Evolutionary conservation across 1,140 invertebrate species (phyloP).

Genomic region (Acromyrmex charruanus): DNA sequence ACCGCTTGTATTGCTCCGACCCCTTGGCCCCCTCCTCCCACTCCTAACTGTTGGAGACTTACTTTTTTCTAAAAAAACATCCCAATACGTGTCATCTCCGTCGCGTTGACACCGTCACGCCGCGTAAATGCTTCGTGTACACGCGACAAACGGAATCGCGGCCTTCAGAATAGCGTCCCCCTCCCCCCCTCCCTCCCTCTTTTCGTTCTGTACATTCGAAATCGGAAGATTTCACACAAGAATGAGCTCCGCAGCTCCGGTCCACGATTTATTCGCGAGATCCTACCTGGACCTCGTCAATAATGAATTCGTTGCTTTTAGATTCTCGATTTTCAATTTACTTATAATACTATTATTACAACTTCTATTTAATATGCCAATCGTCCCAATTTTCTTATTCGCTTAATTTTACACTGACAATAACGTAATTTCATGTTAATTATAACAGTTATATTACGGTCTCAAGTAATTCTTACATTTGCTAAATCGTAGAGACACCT

Average conservation of each 20-base stretch:
- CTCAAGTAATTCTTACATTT: neutral
- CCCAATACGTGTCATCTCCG: conserved; percentile 65
- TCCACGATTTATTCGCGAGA: neutral
- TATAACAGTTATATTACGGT: neutral
- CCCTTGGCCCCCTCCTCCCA: conserved; percentile 81
- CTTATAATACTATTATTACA: neutral
- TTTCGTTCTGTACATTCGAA: neutral
- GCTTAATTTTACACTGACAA: neutral
- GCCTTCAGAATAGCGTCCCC: neutral
- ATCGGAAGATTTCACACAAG: conserved; percentile 8
- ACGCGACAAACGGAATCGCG: neutral
- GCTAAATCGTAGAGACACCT: conserved; percentile 13
- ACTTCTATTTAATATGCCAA: neutral
- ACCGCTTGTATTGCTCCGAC: conserved; percentile 78
- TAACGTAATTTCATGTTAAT: conserved; percentile 14
- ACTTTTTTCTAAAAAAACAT: conserved; percentile 86
- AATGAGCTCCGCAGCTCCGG: neutral
- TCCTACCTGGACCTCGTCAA: neutral
- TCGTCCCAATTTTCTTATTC: neutral
- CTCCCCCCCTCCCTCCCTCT: neutral
- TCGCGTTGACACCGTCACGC: conserved; percentile 16
- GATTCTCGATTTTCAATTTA: neutral
- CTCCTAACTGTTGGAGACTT: conserved; percentile 82
- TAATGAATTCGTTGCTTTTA: neutral
- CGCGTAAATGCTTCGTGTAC: neutral